phyloP scores from a whole-genome alignment of 2,888 invertebrate species.

The Altica lythri region DNA sequence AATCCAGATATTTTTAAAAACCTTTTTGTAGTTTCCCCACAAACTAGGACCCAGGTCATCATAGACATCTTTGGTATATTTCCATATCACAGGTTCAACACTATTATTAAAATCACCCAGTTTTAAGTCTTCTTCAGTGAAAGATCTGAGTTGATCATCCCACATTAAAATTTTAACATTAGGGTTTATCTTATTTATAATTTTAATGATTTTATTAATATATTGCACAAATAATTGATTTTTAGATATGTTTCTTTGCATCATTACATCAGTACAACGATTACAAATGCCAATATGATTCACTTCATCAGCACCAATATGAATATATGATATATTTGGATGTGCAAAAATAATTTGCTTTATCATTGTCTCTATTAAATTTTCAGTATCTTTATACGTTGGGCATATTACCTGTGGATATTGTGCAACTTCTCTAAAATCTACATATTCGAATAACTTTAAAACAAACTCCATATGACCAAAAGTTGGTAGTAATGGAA shows the following conservation, averaged over 20 bases:
- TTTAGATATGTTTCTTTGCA: slow-evolving; percentile 56
- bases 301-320: slow-evolving; percentile 86
- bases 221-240: slow-evolving; percentile 68
- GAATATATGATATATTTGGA: slow-evolving; percentile 61
- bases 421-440: slow-evolving; percentile 67
- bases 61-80: slow-evolving; percentile 62
- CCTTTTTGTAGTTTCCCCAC: slow-evolving; percentile 63
- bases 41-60: slow-evolving; percentile 51
- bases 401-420: slow-evolving; percentile 74
- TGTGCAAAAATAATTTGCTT: slow-evolving; percentile 69
- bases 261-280: slow-evolving; percentile 58
- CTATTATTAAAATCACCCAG: slow-evolving; percentile 54
- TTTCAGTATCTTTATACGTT: slow-evolving; percentile 62
- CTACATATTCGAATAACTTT: slow-evolving; percentile 69
- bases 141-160: slow-evolving; percentile 79
- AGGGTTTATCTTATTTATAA: slow-evolving; percentile 59
- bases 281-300: slow-evolving; percentile 68
- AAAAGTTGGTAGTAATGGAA: slow-evolving; percentile 85
- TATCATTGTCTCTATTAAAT: slow-evolving; percentile 69
- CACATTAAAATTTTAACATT: slow-evolving; percentile 70
- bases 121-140: slow-evolving; percentile 58
- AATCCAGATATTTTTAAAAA: slow-evolving; percentile 75
- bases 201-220: slow-evolving; percentile 60
- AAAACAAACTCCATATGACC: slow-evolving; percentile 83
- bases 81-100: slow-evolving; percentile 74